Percentiles rank a stretch among this genome's conserved stretches.
These are phyloP conservation scores for Synanthedon formicaeformis DNA, from an alignment of 2,888 invertebrate genomes.

Conservation along the genomic window DNA sequence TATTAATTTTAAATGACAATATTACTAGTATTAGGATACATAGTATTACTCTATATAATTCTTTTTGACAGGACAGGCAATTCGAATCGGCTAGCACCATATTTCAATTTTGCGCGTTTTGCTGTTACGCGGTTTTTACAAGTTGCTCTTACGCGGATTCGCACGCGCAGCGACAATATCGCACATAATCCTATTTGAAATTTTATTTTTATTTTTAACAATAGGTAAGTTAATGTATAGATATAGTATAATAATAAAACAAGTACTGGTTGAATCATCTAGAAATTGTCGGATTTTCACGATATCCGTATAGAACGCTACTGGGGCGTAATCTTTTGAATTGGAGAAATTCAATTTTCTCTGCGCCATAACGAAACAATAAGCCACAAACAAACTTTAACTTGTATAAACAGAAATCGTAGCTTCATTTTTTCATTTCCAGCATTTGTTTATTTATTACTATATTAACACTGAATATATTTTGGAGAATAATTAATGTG, in stretches of 20 bases:
- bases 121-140: too few relatives aligned
- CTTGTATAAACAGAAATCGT: conserved; percentile 15
- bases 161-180: too few relatives aligned
- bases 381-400: conserved; percentile 22
- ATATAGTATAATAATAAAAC: not conserved
- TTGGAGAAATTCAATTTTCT: conserved; percentile 33
- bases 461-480: not conserved
- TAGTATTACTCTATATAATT: too few relatives aligned
- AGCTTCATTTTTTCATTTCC: conserved; percentile 5
- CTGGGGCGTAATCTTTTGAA: conserved; percentile 24
- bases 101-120: too few relatives aligned
- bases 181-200: too few relatives aligned
- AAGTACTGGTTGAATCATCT: not conserved
- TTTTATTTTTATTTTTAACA: not conserved
- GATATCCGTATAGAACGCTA: conserved; percentile 12
- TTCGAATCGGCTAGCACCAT: too few relatives aligned
- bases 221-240: not conserved
- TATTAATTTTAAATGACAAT: too few relatives aligned
- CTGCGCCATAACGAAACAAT: conserved; percentile 29
- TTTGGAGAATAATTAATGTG: not conserved
- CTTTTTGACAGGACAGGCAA: too few relatives aligned
- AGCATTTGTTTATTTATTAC: not conserved
- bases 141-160: too few relatives aligned
- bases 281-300: conserved; percentile 1
- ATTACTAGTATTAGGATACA: too few relatives aligned